These are phyloP conservation scores for Noctua pronuba DNA, from an alignment of 2,888 invertebrate species.

Conservation along the genomic window DNA sequence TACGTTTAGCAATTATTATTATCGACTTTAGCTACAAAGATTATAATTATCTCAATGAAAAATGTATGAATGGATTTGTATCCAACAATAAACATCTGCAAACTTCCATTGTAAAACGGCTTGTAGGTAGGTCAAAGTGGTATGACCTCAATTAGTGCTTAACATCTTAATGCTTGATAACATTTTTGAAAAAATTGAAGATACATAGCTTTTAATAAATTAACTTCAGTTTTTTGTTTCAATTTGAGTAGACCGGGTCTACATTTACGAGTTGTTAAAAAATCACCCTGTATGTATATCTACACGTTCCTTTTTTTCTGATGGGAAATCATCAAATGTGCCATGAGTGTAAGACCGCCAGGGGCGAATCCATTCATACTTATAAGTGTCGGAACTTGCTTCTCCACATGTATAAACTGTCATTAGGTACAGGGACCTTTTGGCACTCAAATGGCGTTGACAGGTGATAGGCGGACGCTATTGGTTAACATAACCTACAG, in stretches of 20 bases:
- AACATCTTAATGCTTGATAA: constrained; percentile 9
- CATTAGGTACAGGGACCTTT: too few species aligned
- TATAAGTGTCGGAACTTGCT: too few species aligned
- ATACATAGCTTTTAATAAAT: neutral
- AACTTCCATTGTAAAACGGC: constrained; percentile 37
- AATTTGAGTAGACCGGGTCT: neutral
- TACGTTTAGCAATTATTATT: constrained; percentile 51
- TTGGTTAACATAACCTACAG: neutral
- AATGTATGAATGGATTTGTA: constrained; percentile 31
- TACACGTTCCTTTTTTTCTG: too few species aligned
- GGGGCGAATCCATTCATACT: too few species aligned
- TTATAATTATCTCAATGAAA: constrained; percentile 24
- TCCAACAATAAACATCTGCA: constrained; percentile 7
- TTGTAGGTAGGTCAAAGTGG: constrained; percentile 43
- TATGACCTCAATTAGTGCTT: constrained; percentile 35
- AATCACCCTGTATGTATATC: too few species aligned
- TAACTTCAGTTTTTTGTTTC: neutral
- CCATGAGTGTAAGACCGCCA: too few species aligned
- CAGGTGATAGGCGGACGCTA: neutral
- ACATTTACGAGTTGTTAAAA: neutral
- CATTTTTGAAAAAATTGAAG: neutral
- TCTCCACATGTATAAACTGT: too few species aligned
- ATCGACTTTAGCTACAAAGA: constrained; percentile 30
- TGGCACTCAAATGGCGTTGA: neutral
- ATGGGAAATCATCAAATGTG: too few species aligned